These are phyloP conservation scores for Coronaproctus castanopsis DNA, from an alignment of 2,888 invertebrate genomes.

Conservation along the genomic window DNA sequence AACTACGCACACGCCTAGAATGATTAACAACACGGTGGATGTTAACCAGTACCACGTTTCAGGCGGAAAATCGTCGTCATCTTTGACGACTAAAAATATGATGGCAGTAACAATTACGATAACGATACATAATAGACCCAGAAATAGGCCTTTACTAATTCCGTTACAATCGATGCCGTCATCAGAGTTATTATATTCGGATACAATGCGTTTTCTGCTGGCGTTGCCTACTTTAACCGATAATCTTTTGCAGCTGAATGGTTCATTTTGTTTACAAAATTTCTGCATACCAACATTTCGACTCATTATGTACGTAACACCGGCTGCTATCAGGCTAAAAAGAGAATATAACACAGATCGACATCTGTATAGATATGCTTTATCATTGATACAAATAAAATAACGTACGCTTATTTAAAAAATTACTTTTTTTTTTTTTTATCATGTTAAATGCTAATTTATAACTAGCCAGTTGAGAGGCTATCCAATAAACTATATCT, in stretches of 20 bases:
- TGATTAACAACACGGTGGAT: conserved; percentile 29
- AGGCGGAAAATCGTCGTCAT: conserved; percentile 30
- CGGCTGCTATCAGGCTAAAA: conserved; percentile 32
- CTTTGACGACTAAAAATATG: conserved; percentile 33
- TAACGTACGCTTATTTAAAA: not conserved
- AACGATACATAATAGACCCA: conserved; percentile 33
- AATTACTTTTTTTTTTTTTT: too few species aligned
- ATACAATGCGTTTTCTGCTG: conserved; percentile 19
- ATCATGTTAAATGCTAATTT: too few species aligned
- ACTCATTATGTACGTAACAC: conserved; percentile 35
- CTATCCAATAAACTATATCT: too few species aligned
- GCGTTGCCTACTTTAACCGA: conserved; percentile 25
- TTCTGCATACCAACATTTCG: conserved; percentile 30
- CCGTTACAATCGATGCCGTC: conserved; percentile 30
- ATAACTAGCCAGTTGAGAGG: too few species aligned
- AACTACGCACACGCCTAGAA: conserved; percentile 27
- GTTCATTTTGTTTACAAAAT: conserved; percentile 10
- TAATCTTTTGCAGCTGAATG: conserved; percentile 16
- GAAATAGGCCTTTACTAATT: conserved; percentile 33
- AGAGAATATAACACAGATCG: conserved; percentile 6
- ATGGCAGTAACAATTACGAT: conserved; percentile 32
- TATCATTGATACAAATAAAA: not conserved
- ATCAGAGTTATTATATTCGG: conserved; percentile 15
- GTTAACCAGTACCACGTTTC: conserved; percentile 32
- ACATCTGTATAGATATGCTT: not conserved